Percentiles rank a stretch among this genome's conserved stretches.
phyloP scores from a whole-genome alignment of 2,113 vertebrate species.

The Prunella fulvescens region DNA sequence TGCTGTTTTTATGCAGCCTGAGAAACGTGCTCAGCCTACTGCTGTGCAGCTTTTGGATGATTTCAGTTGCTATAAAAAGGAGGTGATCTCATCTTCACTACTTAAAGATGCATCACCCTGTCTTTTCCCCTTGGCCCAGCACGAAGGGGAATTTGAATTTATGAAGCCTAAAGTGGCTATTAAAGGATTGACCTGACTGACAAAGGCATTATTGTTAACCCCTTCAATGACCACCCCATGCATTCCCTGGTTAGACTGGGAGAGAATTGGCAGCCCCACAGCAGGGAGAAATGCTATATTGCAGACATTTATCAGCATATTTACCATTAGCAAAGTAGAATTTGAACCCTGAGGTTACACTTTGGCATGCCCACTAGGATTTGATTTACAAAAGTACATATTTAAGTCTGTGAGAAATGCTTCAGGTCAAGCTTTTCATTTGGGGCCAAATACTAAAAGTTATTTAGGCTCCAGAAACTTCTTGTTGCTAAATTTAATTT shows the following conservation, averaged over 20 bases:
- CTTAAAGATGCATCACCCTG: slow-evolving; percentile 41
- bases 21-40: slow-evolving; percentile 11
- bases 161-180: background rate
- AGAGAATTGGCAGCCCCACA: background rate
- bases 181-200: background rate
- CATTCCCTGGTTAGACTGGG: background rate
- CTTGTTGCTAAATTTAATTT: background rate
- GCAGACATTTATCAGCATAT: background rate
- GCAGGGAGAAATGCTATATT: background rate
- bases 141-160: background rate
- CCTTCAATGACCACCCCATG: background rate
- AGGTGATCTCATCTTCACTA: slow-evolving; percentile 40
- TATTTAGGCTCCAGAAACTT: background rate
- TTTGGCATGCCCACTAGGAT: background rate
- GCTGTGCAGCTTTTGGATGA: slow-evolving; percentile 32
- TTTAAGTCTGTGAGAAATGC: background rate
- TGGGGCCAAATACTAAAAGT: background rate
- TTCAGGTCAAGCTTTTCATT: background rate
- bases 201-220: slow-evolving; percentile 7
- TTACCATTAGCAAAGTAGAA: background rate
- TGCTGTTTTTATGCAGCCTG: background rate
- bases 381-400: background rate
- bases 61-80: slow-evolving; percentile 58
- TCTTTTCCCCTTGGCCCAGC: background rate
- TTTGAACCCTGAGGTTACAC: background rate